Evolutionary conservation across 2,797 vertebrate genomes (phyloP).

Genomic region (Pangasius mekongensis): DNA sequence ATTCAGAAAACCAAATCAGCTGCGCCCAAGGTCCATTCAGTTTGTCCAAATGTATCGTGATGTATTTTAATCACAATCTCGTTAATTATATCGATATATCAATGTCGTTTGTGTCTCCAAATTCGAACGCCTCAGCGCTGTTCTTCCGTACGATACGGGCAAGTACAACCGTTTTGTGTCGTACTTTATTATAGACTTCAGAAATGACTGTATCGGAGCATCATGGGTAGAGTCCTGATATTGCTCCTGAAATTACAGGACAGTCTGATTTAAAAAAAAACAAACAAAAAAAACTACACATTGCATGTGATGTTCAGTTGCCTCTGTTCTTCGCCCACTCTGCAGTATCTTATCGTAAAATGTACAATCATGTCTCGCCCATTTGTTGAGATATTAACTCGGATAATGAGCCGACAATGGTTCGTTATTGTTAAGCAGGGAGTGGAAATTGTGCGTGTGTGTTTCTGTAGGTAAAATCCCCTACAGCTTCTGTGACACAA

Average conservation of each 20-base stretch:
- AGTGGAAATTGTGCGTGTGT: conserved; percentile 14
- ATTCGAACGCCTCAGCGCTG: no score
- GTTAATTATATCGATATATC: background rate
- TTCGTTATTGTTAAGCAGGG: conserved; percentile 36
- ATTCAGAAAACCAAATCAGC: background rate
- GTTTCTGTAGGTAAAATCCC: conserved; percentile 52
- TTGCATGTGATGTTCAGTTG: background rate
- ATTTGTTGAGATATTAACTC: background rate
- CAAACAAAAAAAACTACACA: background rate
- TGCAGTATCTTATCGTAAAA: no score
- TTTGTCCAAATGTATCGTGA: background rate
- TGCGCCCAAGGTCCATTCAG: background rate
- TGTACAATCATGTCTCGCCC: background rate
- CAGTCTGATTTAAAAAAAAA: background rate
- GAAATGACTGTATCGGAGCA: background rate
- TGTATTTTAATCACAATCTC: background rate
- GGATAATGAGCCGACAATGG: background rate
- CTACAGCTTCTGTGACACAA: conserved; percentile 28
- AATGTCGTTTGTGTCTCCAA: no score
- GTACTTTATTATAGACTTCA: background rate
- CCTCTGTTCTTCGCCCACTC: background rate
- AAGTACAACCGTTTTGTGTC: background rate
- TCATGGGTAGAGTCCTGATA: background rate
- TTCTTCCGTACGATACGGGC: background rate
- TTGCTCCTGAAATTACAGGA: background rate